Evolutionary conservation across 2,888 invertebrate genomes (phyloP), one percentile per base, ranked within the genome.

Genomic region (Pterostichus madidus): DNA sequence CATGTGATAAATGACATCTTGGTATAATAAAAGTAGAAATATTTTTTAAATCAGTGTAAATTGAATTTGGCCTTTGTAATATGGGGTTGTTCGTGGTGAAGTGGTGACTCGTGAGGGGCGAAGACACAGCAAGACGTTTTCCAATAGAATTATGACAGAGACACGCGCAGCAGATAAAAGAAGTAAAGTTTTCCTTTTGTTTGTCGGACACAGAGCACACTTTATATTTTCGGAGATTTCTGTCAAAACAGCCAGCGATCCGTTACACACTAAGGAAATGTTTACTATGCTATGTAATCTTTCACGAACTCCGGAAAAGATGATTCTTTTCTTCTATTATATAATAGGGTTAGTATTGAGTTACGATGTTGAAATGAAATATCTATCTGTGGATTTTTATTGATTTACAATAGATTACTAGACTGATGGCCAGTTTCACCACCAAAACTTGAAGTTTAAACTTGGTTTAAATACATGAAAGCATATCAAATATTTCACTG

Each of bases 141-240:
- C 24, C 75, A 24, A 59, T 56, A 59, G 56, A 35, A 53, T 76
- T 76, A 76, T 76, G 56, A 76, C 76, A 56, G 76, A 53, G 56
- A 53, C 59, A 61, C 78, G 78, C 44, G 44, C 24, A 8, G 39
- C 15, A 77, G 59, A 77, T 59, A 78, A 78, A 61, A 46, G 76
- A 78, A 78, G 46, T 78, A 61, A 78, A 78, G 61, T 78, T 78
- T 78, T 61, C 59, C 75, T 78, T 78, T 78, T 78, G 78, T 78
- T 61, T 78, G 78, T 61, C 46, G 46, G 59, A 61, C 56, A 56
- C 76, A 77, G 75, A 49, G 59, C 32, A 56, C 78, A 61, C 61
- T 59, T 78, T 39, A 78, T 78, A 78, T 78, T 78, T 78, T 78
- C 46, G 61, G 61, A 78, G 61, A 78, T 78, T 24, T 52, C 75